These are phyloP conservation scores for Caloenas nicobarica DNA, from an alignment of 2,113 vertebrate genomes.

Conservation along the genomic window DNA sequence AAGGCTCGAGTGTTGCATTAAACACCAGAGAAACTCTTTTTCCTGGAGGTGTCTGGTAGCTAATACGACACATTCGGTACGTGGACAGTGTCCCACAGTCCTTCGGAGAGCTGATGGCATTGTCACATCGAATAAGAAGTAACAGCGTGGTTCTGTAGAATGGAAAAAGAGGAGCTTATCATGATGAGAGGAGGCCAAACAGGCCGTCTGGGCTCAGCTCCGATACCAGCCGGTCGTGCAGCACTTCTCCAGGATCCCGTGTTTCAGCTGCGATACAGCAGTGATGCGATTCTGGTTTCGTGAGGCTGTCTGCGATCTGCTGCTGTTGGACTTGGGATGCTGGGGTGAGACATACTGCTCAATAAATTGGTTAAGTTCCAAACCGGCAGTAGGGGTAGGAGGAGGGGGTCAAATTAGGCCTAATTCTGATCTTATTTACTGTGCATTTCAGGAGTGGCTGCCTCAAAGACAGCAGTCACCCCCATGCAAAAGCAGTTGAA, in stretches of 20 bases:
- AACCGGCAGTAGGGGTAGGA: not conserved
- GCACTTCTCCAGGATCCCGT: not conserved
- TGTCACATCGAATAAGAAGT: not conserved
- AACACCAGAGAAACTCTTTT: not conserved
- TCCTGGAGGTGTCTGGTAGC: not conserved
- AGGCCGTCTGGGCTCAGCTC: not conserved
- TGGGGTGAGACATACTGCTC: not conserved
- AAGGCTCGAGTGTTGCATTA: not conserved
- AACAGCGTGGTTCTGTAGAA: not conserved
- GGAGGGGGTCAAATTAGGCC: not conserved
- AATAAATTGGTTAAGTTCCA: accelerated
- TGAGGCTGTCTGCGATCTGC: accelerated
- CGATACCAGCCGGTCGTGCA: not conserved
- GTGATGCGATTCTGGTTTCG: not conserved
- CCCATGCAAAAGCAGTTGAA: not conserved
- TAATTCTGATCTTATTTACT: not conserved
- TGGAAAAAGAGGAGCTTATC: not conserved
- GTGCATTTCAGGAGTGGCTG: not conserved
- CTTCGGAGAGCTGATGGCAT: not conserved
- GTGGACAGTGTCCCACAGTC: not conserved
- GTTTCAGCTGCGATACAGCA: not conserved
- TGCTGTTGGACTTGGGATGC: not conserved
- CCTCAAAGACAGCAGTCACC: not conserved
- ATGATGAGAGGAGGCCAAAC: not conserved
- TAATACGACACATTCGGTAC: not conserved